Evolutionary conservation across 2,888 invertebrate genomes (phyloP).

Genomic region (Oscheius sp.): DNA sequence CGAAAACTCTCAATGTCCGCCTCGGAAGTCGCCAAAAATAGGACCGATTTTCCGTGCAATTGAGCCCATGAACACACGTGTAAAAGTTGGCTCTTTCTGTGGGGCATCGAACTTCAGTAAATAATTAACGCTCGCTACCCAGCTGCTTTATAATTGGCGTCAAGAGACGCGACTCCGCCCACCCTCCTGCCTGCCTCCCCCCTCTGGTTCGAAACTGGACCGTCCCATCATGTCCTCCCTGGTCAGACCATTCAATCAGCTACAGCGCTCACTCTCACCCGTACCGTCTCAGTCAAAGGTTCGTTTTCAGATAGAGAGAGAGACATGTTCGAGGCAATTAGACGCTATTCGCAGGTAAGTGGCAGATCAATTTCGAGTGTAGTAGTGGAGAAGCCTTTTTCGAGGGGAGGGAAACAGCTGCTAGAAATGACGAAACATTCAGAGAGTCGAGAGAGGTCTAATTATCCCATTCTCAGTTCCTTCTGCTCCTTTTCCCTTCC

Average conservation of each 20-base stretch:
- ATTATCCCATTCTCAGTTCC: slow-evolving; percentile 28
- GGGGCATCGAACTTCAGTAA: slow-evolving; percentile 16
- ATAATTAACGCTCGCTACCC: slow-evolving; percentile 31
- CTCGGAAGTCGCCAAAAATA: too few species aligned
- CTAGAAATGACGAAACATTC: neutral
- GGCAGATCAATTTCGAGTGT: slow-evolving; percentile 9
- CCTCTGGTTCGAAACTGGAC: neutral
- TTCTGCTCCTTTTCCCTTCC: neutral
- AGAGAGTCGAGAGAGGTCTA: slow-evolving; percentile 1
- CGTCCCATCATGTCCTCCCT: slow-evolving; percentile 8
- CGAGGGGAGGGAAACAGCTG: slow-evolving; percentile 4
- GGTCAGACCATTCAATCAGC: slow-evolving; percentile 25
- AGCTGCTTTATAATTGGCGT: slow-evolving; percentile 24
- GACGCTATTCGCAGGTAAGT: slow-evolving; percentile 33
- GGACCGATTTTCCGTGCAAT: too few species aligned
- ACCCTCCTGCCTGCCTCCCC: neutral
- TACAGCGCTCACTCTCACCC: slow-evolving; percentile 17
- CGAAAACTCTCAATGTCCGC: too few species aligned
- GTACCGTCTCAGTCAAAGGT: slow-evolving; percentile 6
- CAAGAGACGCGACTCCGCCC: slow-evolving; percentile 7
- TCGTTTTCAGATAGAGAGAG: slow-evolving; percentile 3
- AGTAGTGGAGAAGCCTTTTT: slow-evolving; percentile 2
- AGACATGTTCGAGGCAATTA: slow-evolving; percentile 30
- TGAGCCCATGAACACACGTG: too few species aligned
- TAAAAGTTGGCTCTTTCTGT: too few species aligned